These are phyloP conservation scores for Chionoecetes opilio DNA, from an alignment of 1,140 invertebrate genomes.

Conservation along the genomic window DNA sequence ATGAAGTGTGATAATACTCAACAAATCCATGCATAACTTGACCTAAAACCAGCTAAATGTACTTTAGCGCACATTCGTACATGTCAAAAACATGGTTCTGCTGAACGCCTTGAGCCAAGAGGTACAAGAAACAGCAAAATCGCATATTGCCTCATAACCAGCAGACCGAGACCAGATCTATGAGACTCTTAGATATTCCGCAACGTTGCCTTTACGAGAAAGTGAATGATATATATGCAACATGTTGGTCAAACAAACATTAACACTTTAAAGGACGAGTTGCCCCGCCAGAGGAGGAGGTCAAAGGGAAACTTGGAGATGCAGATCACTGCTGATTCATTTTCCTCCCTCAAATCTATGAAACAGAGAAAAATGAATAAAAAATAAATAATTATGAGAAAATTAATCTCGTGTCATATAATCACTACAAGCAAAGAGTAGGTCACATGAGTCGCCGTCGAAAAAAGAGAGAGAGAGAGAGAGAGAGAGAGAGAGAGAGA, in stretches of 20 bases:
- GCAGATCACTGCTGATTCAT: background rate
- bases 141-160: conserved; percentile 7
- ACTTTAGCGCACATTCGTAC: background rate
- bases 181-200: background rate
- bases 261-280: conserved; percentile 20
- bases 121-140: background rate
- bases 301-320: background rate
- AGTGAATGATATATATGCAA: background rate
- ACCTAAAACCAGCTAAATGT: background rate
- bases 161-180: conserved; percentile 15
- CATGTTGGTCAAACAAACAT: background rate
- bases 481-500: conserved; percentile 55
- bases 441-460: background rate
- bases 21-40: background rate
- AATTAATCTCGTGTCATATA: background rate
- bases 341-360: background rate
- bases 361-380: background rate
- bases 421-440: background rate
- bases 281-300: background rate
- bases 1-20: conserved; percentile 1
- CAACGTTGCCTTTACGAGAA: conserved; percentile 1
- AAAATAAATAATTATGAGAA: background rate
- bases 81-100: background rate
- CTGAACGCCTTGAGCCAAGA: background rate
- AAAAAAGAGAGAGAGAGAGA: conserved; percentile 35